phyloP scores from a whole-genome alignment of 2,888 invertebrate species.

The Stomorhina lunata region DNA sequence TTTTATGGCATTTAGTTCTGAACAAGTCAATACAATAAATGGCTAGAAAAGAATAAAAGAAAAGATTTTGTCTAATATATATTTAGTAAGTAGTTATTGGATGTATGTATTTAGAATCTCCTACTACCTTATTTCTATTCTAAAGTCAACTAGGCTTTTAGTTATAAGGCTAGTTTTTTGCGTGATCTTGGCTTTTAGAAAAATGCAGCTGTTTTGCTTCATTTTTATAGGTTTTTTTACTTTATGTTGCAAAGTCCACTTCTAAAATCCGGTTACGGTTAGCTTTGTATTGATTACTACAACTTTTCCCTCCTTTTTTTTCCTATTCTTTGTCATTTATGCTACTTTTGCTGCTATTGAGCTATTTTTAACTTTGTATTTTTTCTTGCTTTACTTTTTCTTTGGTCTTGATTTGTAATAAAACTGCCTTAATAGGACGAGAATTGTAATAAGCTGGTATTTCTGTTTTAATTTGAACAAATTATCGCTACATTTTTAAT shows the following conservation, averaged over 20 bases:
- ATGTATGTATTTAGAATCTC: slow-evolving; percentile 28
- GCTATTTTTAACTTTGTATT: slow-evolving; percentile 60
- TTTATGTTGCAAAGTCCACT: slow-evolving; percentile 37
- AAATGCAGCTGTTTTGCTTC: slow-evolving; percentile 35
- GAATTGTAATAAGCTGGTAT: slow-evolving; percentile 40
- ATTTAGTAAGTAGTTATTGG: background rate
- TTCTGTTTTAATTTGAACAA: slow-evolving; percentile 47
- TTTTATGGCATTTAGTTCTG: slow-evolving; percentile 52
- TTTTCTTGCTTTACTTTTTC: slow-evolving; percentile 39
- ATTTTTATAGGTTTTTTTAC: background rate
- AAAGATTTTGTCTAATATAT: slow-evolving; percentile 52
- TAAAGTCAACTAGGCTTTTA: no score
- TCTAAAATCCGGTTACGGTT: slow-evolving; percentile 55
- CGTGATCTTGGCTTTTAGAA: slow-evolving; percentile 1
- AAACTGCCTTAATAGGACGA: slow-evolving; percentile 2
- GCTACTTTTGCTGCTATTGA: slow-evolving; percentile 14
- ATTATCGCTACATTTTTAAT: slow-evolving; percentile 18
- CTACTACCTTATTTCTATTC: no score
- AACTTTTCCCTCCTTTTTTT: slow-evolving; percentile 32
- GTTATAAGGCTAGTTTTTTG: no score
- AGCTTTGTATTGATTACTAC: slow-evolving; percentile 28
- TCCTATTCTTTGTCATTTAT: slow-evolving; percentile 15
- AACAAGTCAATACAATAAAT: slow-evolving; percentile 59
- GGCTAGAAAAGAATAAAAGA: slow-evolving; percentile 58
- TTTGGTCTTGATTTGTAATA: background rate